Percentiles rank a stretch among this genome's conserved stretches.
phyloP scores from a whole-genome alignment of 2,888 invertebrate species.

The Epirrita christyi region DNA sequence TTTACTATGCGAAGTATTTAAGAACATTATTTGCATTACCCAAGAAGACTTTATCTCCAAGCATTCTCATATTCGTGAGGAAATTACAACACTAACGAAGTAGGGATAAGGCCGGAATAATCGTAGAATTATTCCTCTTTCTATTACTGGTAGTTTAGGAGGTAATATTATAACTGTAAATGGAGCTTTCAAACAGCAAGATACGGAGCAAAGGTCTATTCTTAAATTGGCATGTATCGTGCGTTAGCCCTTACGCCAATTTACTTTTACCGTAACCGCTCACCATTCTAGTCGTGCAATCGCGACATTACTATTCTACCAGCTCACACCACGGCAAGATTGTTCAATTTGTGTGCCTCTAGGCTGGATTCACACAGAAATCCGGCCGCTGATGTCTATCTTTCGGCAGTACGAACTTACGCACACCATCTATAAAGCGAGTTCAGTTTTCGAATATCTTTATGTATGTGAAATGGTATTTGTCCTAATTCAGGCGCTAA shows the following conservation, averaged over 20 bases:
- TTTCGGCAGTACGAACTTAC: no score
- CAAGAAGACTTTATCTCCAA: neutral
- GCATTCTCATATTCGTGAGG: neutral
- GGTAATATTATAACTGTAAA: neutral
- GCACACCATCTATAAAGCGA: no score
- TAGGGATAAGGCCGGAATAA: neutral
- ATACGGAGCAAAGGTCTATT: constrained; percentile 8
- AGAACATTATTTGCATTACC: neutral
- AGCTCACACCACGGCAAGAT: constrained; percentile 25
- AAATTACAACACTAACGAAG: neutral
- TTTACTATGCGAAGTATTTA: neutral
- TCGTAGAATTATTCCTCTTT: neutral
- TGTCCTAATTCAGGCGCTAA: no score
- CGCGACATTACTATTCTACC: constrained; percentile 39
- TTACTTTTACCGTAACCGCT: constrained; percentile 33
- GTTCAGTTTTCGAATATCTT: no score
- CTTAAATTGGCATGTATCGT: constrained; percentile 10
- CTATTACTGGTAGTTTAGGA: neutral
- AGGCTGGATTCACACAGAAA: constrained; percentile 1
- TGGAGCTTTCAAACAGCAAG: neutral
- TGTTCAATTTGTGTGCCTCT: constrained; percentile 18
- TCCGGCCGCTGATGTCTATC: neutral
- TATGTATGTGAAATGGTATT: no score
- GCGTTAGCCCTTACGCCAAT: constrained; percentile 33
- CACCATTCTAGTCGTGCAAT: constrained; percentile 34